These are phyloP conservation scores for Cephus nigrinus DNA, from an alignment of 2,888 invertebrate species.

Conservation along the genomic window DNA sequence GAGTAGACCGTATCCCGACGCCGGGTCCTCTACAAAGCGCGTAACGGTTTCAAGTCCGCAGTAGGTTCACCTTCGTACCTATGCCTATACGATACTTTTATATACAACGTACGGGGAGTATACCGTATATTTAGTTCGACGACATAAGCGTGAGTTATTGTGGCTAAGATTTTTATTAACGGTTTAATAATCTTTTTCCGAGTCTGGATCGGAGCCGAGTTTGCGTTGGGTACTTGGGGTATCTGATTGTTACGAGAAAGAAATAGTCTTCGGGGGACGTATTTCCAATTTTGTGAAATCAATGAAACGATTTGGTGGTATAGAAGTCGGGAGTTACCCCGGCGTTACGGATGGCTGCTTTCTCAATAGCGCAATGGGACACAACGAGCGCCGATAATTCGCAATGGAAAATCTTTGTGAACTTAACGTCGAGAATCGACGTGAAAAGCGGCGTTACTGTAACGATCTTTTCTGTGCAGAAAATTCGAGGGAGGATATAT, in stretches of 20 bases:
- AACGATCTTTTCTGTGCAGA: slow-evolving; percentile 8
- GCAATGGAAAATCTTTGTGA: background rate
- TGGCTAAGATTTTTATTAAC: background rate
- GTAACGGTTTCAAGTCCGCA: background rate
- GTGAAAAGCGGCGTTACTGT: background rate
- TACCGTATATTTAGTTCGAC: background rate
- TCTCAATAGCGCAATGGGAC: background rate
- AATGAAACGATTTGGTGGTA: background rate
- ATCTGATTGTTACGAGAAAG: background rate
- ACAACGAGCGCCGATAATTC: background rate
- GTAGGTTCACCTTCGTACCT: background rate
- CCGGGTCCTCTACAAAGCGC: background rate
- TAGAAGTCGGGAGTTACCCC: background rate
- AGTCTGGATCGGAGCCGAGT: background rate
- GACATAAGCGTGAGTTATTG: background rate
- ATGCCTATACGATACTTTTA: background rate
- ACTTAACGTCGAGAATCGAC: background rate
- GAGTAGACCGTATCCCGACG: background rate
- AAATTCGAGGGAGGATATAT: slow-evolving; percentile 1
- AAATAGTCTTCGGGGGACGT: background rate
- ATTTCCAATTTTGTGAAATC: background rate
- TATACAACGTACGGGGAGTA: background rate
- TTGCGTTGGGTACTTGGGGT: background rate
- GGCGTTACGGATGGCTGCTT: background rate
- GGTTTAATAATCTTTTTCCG: background rate